These are phyloP conservation scores for Equus przewalskii DNA, from an alignment of 2,113 vertebrate genomes.

Conservation along the genomic window DNA sequence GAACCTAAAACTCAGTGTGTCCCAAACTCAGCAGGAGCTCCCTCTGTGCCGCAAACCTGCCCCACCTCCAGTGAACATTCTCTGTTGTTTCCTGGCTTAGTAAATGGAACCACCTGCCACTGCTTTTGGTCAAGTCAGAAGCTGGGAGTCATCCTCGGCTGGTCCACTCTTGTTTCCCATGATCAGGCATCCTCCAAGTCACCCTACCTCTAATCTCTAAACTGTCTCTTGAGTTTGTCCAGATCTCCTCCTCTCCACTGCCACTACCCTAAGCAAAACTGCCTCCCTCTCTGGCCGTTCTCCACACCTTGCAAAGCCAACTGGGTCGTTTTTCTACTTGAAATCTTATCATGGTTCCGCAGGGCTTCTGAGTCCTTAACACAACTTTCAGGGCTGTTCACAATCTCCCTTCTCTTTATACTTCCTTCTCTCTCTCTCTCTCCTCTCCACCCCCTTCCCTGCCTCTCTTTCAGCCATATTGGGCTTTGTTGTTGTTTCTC, in stretches of 20 bases:
- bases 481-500: background rate
- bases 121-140: background rate
- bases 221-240: background rate
- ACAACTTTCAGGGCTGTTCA: background rate
- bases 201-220: background rate
- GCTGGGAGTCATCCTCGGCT: background rate
- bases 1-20: background rate
- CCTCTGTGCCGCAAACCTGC: too few relatives aligned
- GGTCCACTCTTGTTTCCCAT: fast-evolving
- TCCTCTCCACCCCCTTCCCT: fast-evolving
- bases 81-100: background rate
- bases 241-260: background rate
- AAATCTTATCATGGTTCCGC: background rate
- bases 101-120: background rate
- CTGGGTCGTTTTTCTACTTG: background rate
- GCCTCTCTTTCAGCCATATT: background rate
- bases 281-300: background rate
- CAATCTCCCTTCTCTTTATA: background rate
- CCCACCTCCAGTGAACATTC: background rate
- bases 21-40: background rate
- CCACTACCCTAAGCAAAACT: background rate
- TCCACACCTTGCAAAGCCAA: background rate
- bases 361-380: background rate
- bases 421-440: background rate
- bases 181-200: background rate